Evolutionary conservation across 2,797 vertebrate genomes (phyloP), one percentile per base, ranked within the genome.

Genomic region (Gephyroberyx darwinii): DNA sequence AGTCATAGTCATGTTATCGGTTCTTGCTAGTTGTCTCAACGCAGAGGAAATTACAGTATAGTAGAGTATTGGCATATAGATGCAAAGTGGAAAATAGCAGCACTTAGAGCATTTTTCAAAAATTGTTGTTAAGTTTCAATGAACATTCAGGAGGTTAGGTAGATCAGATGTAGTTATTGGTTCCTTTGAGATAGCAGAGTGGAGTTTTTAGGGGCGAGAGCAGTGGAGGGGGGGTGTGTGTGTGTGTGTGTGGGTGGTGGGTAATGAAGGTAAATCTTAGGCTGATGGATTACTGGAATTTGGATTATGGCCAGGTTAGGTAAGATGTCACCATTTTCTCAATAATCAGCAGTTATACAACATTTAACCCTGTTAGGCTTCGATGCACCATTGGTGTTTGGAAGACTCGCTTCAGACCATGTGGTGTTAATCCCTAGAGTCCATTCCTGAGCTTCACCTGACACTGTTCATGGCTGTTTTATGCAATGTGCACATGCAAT

Each of bases 261-360:
- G 19, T 19, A 12, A 10, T 26, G 50, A 52, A 52, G 8, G 19
- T 41, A 41, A 41, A 9, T 52, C 12, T 20, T n/a, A 22, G 50
- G 9, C 8, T 22, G 5, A 52, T 52, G 17, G 47, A 50, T 50
- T 50, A 50, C 45, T 51, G 52, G 64, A 58, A 41, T 22, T 50
- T 8, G 50, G 48, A 70, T 59, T 75, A 58, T 17, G 16, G 35
- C 35, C 51, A 65, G 14, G 37, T 61, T 50, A 39, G 20, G 20
- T 57, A 56, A 54, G 0, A 13, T 52, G 41, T 43, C 31, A n/a
- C 9, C 22, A 8, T 51, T 68, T 66, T 53, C 16, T 51, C 26
- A 30, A 54, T 57, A 41, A 52, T 59, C 19, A 20, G 19, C 37
- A 43, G 35, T 77, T 74, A 77, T 50, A 50, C 53, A 59, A 70